Base-by-base conservation (phyloP, 2,888 invertebrate species). In the Ichneumoninae sp. region DNA sequence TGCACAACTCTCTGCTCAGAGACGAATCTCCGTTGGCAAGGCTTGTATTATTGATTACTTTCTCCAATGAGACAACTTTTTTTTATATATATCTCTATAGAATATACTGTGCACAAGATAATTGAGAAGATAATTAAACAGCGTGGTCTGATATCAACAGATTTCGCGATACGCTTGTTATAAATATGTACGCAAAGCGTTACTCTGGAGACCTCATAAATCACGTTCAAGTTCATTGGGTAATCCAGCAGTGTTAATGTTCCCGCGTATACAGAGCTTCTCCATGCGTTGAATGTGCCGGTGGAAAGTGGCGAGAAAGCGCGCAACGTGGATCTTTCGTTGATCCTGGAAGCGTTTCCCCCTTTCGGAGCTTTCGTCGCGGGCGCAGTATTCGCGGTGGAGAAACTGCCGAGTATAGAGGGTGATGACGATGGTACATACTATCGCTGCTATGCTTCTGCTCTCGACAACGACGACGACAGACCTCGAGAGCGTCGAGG, bases 211-310 rank as follows among this genome's bases (percentile, higher is more conserved):
- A 80, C 16, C 88, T 88, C 86, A 90, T 92, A 93, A 93, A 92
- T 92, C 91, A 91, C 91, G 90, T 90, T 90, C 91, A 90, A 92
- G 92, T 92, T 93, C 91, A 92, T 93, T 90, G 91, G 89, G 92
- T 93, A 93, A 93, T 93, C 93, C 92, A 80, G 60, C 86, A 90
- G 92, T 92, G 93, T 93, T 93, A 93, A 93, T 92, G 91, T 90
- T 89, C 89, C 89, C 89, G 76, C 87, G 81, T 82, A 86, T 80
- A 69, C 86, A 84, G 86, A 84, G 89, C 86, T 89, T 87, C 82
- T 87, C 82, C 76, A 62, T 62, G 80, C 77, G 86, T 86, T 83
- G 65, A 70, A 71, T 80, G 69, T 65, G 26, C 50, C 60, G 36
- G 44, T 52, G 74, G 54, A 70, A 78, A 75, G 80, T 71, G 71